Evolutionary conservation across 2,113 vertebrate species (phyloP), one percentile per base, ranked within the genome.

Genomic region (Ophiodon elongatus): DNA sequence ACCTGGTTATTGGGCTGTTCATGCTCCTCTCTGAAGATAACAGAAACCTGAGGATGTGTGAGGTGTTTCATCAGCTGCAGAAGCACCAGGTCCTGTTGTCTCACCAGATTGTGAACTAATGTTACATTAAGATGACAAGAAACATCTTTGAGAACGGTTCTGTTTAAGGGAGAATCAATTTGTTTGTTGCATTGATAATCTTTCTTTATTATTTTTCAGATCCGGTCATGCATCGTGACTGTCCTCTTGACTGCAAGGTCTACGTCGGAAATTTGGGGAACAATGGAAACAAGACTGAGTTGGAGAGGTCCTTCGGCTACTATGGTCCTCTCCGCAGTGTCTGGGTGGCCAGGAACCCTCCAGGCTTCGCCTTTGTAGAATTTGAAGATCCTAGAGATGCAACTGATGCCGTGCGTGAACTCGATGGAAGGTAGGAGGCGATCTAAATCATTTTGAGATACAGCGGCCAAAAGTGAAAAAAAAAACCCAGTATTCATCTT

Each of bases 261-360:
- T 99, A 99, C 3, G 98, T 99, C 79, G 98, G 98, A 81, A 99
- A 99, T 92, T 95, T 99, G 90, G 98, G 98, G 31, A 99, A 98
- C 87, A 99, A 99, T 96, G 98, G 98, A 78, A 99, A 99, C 95
- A 99, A 99, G 90, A 99, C 98, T 0, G 98, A 99, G 86, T 76
- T 99, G 87, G 98, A 99, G 84, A 91, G 98, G 72, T 95, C 98
- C 2, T 99, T 99, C 80, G 98, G 98, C 84, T 99, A 99, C 91
- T 99, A 99, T 10, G 98, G 98, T 67, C 98, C 98, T 3, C 96
- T 99, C 66, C 96, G 98, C 27, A 99, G 98, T 23, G 98, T 99
- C 2, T 99, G 98, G 98, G 98, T 99, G 91, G 98, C 98, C 0
- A 96, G 98, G 73, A 99, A 99, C 88, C 98, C 98, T 70, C 98